These are phyloP conservation scores for Trissolcus japonicus DNA, from an alignment of 2,888 invertebrate species.

Conservation along the genomic window DNA sequence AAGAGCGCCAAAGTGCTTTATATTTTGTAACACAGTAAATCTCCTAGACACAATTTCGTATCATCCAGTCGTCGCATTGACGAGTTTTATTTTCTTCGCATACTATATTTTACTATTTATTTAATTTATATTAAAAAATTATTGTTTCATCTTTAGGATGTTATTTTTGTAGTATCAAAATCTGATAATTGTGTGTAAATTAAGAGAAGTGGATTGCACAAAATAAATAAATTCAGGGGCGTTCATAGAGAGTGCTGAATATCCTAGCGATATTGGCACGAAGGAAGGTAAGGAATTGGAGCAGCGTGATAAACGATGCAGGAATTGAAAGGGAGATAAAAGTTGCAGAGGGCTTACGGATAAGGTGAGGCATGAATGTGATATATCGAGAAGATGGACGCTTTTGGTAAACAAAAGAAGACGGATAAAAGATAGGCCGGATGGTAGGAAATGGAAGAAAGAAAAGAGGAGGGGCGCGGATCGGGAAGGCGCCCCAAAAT, in stretches of 20 bases:
- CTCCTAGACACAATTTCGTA: too few relatives aligned
- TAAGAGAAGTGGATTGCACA: slow-evolving; percentile 10
- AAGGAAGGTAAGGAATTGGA: slow-evolving; percentile 29
- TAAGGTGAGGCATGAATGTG: slow-evolving; percentile 33
- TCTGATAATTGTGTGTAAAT: neutral
- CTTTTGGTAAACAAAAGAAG: slow-evolving; percentile 28
- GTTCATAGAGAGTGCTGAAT: slow-evolving; percentile 5
- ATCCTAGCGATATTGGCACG: neutral
- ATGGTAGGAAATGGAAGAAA: slow-evolving; percentile 23
- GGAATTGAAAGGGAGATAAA: slow-evolving; percentile 40
- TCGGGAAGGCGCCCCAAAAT: slow-evolving; percentile 69
- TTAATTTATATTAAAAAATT: too few relatives aligned
- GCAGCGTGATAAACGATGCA: slow-evolving; percentile 33
- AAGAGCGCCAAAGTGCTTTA: too few relatives aligned
- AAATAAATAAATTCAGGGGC: slow-evolving; percentile 10
- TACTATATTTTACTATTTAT: too few relatives aligned
- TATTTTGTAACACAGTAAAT: too few relatives aligned
- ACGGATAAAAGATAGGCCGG: slow-evolving; percentile 37
- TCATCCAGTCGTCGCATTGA: too few relatives aligned
- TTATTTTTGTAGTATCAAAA: too few relatives aligned
- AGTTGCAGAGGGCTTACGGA: slow-evolving; percentile 21
- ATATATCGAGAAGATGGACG: slow-evolving; percentile 47
- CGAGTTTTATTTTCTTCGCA: too few relatives aligned
- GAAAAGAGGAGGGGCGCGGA: slow-evolving; percentile 58
- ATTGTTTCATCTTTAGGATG: too few relatives aligned